These are phyloP conservation scores for Halictus quadricinctus DNA, from an alignment of 2,888 invertebrate genomes.

Conservation along the genomic window DNA sequence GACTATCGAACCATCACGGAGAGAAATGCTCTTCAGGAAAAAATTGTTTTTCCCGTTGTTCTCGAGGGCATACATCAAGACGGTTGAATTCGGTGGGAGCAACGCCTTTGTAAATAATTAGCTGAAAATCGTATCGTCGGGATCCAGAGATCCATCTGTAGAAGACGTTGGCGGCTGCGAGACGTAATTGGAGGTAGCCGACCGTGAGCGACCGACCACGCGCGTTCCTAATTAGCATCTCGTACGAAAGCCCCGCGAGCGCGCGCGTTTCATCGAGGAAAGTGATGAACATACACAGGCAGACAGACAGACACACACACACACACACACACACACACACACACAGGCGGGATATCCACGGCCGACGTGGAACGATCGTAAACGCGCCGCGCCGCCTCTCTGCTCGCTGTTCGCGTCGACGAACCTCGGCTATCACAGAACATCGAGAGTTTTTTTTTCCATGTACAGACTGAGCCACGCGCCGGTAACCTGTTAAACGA, in stretches of 20 bases:
- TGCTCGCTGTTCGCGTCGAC: conserved; percentile 13
- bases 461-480: conserved; percentile 38
- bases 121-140: neutral
- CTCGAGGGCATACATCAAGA: neutral
- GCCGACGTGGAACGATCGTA: conserved; percentile 2
- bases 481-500: conserved; percentile 25
- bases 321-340: too few species aligned
- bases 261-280: neutral
- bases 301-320: too few species aligned
- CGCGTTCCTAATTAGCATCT: neutral
- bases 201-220: neutral
- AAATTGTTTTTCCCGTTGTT: neutral
- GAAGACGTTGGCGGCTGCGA: neutral
- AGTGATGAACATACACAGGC: too few species aligned
- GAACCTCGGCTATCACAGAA: conserved; percentile 16
- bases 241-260: neutral
- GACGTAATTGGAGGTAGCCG: neutral
- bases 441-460: conserved; percentile 15
- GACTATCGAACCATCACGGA: too few species aligned
- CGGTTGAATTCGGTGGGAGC: neutral
- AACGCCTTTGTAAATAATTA: neutral
- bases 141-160: neutral
- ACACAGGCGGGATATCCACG: conserved; percentile 1
- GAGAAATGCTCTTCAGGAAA: neutral
- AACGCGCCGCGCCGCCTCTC: neutral